These are phyloP conservation scores for Tangara arthus DNA, from an alignment of 2,797 vertebrate species.

Conservation along the genomic window DNA sequence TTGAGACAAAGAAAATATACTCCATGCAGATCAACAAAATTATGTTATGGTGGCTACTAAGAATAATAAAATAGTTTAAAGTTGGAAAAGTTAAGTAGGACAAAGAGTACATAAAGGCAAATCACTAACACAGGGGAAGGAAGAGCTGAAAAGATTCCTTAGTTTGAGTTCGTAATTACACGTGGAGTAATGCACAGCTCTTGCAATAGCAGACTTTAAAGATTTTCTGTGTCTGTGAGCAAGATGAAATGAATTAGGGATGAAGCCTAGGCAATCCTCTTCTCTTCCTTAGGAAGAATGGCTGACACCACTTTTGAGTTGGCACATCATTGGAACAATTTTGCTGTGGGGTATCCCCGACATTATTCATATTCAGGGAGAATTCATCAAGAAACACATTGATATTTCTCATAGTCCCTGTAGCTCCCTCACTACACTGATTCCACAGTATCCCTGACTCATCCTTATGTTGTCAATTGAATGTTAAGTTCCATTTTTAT, in stretches of 20 bases:
- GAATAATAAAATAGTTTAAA: background rate
- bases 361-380: background rate
- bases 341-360: background rate
- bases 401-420: background rate
- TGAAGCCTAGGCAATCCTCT: background rate
- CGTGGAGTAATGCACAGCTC: background rate
- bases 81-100: background rate
- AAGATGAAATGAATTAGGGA: background rate
- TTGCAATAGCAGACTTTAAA: background rate
- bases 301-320: background rate
- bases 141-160: background rate
- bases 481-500: background rate
- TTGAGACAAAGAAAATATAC: background rate
- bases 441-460: background rate
- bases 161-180: background rate
- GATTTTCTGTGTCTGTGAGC: background rate
- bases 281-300: background rate
- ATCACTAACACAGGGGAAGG: background rate
- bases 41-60: background rate
- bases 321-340: rapidly evolving
- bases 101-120: background rate
- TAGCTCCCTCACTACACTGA: background rate
- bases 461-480: background rate
- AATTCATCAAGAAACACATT: background rate
- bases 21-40: background rate